A percentile compares a stretch with the other conserved stretches of the same genome.
Conservation (phyloP, 2,888 invertebrate genomes). For the Andricus curvator region DNA sequence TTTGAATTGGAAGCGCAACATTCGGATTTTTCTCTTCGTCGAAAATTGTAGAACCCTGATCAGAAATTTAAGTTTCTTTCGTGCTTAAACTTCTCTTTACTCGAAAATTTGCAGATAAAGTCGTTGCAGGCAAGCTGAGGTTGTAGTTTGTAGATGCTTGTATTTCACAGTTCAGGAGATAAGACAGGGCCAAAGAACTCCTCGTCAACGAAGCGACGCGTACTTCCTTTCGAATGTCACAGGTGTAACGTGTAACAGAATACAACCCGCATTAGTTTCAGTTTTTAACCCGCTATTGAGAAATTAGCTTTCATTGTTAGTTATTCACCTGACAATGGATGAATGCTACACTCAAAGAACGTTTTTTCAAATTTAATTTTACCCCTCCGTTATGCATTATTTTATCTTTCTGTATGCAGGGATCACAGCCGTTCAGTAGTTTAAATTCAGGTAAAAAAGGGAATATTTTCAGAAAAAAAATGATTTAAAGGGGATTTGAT, state of each 20-base stretch:
- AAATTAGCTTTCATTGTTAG: background rate
- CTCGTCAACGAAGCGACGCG: conserved; percentile 54
- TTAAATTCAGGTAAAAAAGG: no score
- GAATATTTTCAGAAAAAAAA: no score
- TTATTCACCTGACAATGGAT: background rate
- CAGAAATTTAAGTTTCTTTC: background rate
- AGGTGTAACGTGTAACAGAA: conserved; percentile 39
- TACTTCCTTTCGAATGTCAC: conserved; percentile 53
- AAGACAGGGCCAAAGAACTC: conserved; percentile 55
- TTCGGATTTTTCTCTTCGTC: background rate
- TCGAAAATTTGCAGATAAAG: background rate
- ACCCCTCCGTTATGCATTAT: background rate
- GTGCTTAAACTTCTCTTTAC: background rate
- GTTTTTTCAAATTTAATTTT: background rate
- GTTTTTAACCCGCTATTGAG: background rate
- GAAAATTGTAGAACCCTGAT: background rate
- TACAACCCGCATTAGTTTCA: conserved; percentile 11
- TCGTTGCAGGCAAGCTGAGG: conserved; percentile 3
- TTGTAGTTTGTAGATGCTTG: conserved; percentile 36
- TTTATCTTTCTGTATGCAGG: background rate
- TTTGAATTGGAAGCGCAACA: background rate
- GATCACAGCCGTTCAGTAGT: no score
- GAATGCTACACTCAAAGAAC: background rate
- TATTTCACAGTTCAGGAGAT: conserved; percentile 53
- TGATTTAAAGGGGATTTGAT: no score